Percentiles rank a stretch among this genome's conserved stretches.
phyloP scores from a whole-genome alignment of 2,113 vertebrate genomes.

The Neolamprologus toae region DNA sequence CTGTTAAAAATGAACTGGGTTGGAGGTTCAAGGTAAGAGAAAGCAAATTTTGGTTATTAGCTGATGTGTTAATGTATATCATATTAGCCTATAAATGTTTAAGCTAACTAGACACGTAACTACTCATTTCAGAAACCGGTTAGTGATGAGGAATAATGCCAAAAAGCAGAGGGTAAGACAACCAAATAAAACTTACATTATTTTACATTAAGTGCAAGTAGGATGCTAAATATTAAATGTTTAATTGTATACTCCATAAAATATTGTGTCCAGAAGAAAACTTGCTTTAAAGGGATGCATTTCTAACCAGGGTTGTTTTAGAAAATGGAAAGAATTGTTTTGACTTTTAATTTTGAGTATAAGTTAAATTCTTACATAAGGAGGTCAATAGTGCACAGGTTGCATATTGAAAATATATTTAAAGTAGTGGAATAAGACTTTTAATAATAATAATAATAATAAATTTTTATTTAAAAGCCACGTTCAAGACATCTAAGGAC shows the following conservation, averaged over 20 bases:
- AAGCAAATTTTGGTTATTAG: not conserved
- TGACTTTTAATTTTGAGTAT: not conserved
- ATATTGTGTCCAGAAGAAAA: not conserved
- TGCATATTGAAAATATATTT: not conserved
- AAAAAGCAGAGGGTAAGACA: constrained; percentile 81
- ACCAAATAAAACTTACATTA: rapidly evolving
- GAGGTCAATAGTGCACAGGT: not conserved
- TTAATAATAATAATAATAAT: not conserved
- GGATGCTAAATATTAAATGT: not conserved
- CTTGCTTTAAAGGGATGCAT: not conserved
- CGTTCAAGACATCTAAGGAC: not conserved
- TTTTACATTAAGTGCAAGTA: rapidly evolving
- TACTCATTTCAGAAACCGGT: constrained; percentile 68
- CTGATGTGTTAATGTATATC: not conserved
- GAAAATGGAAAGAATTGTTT: rapidly evolving
- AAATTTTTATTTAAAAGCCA: not conserved
- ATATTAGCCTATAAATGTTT: not conserved
- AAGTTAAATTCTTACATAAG: not conserved
- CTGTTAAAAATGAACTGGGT: constrained; percentile 81
- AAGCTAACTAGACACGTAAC: not conserved
- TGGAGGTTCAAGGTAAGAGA: constrained; percentile 76
- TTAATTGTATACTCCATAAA: not conserved
- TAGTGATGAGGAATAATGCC: constrained; percentile 77
- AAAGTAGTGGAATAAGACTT: not conserved
- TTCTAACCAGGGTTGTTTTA: not conserved